Base-by-base conservation (phyloP, 2,888 invertebrate species). In the Sclerodermus sp. region DNA sequence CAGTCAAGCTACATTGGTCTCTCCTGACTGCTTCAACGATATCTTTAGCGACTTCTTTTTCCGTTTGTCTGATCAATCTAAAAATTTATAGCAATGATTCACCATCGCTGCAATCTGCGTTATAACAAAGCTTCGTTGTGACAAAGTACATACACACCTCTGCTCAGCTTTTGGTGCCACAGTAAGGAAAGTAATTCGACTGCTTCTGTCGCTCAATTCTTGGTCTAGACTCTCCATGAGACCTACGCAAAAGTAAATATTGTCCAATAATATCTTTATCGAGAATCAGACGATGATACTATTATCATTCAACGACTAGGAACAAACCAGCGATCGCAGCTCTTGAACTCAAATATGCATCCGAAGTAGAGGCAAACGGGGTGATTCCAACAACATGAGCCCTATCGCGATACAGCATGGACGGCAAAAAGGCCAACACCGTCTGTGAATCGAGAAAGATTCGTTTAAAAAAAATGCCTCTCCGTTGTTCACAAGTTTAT, bases 371-470 rank as follows among this genome's bases (percentile, higher is more conserved):
- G 6, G 65, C 51, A 1, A 64, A 60, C 13, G 77, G 77, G n/a
- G 71, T 71, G 1, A 77, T 64, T 18, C 74, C 77, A 43, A 77
- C 62, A 14, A 77, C 53, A 42, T 71, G 62, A 2, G 71, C 70
- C 47, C 59, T 68, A 34, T 56, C 64, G 9, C 60, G 64, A 18
- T 62, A 54, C 42, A 76, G 13, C 68, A 77, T 67, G 3, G 63
- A 56, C 4, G 77, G 76, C 13, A 77, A 49, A 52, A 77, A 76
- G 1, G 77, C 67, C 30, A 76, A 42, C n/a, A 74, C 67, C 13
- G 68, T 72, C 77, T 77, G 45, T 13, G 53, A 56, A 30, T 30
- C 8, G 10, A 30, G 10, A 30, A 30, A 30, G 10, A 30, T 30
- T 30, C 10, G n/a, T n/a, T n/a, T n/a, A n/a, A n/a, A n/a, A n/a